phyloP scores from a whole-genome alignment of 2,888 invertebrate species.

The Plebejus anna region DNA sequence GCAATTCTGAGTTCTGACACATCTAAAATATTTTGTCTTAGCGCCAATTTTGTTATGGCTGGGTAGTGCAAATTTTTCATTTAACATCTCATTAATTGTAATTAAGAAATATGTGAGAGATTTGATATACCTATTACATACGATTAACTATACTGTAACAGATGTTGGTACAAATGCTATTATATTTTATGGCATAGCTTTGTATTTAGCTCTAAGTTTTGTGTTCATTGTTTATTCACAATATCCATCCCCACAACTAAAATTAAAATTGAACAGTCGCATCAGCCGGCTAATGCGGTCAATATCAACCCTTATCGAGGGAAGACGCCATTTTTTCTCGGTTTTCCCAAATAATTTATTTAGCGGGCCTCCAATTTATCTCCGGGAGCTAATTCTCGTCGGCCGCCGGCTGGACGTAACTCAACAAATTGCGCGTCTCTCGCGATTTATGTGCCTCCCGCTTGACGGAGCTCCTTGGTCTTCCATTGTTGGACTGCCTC shows the following conservation, averaged over 20 bases:
- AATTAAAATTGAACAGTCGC: not conserved
- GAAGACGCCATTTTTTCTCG: conserved; percentile 79
- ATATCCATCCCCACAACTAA: not conserved
- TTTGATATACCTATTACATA: no score
- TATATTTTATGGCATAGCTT: no score
- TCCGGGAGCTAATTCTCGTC: conserved; percentile 79
- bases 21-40: no score
- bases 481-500: conserved; percentile 66
- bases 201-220: not conserved
- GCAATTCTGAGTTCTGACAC: not conserved
- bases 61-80: no score
- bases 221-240: not conserved
- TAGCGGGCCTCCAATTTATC: conserved; percentile 78
- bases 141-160: no score
- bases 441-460: conserved; percentile 72
- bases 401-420: conserved; percentile 77
- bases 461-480: conserved; percentile 70
- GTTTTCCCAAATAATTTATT: conserved; percentile 81
- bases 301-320: conserved; percentile 79
- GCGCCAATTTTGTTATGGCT: no score
- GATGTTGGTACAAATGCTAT: no score
- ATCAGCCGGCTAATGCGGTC: conserved; percentile 44
- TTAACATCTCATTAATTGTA: no score
- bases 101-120: no score
- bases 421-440: conserved; percentile 79